Evolutionary conservation across 2,888 invertebrate genomes (phyloP), one percentile per base, ranked within the genome.

Genomic region (Ormyrus rosae): DNA sequence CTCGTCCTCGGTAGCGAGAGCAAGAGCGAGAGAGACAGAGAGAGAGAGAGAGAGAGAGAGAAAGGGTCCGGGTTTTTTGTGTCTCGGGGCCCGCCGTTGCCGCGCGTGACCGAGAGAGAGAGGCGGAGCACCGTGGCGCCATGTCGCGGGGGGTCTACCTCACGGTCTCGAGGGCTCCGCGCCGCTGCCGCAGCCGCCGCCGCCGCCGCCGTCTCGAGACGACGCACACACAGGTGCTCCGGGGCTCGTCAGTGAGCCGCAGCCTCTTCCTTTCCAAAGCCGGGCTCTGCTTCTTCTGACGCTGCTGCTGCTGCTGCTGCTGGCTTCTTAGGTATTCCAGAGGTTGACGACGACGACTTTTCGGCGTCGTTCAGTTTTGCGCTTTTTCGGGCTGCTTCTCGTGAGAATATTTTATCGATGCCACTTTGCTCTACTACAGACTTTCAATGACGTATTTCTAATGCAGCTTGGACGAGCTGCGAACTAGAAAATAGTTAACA

Each of bases 121-220:
- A 87, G 90, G 90, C 90, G 90, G 90, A 88, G 90, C 89, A 89
- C 87, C 85, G 86, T 90, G 90, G 90, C 90, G 90, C 90, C 90
- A 89, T 90, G 87, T 90, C 90, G 90, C 90, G 90, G 90, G 90
- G 90, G 90, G 90, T 90, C 90, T 69, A 51, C 77, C 77, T 76
- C 60, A 34, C 55, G 64, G 58, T 50, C 19, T 11, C 61, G 34
- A 34, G 34, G 34, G 34, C 34, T n/a, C 61, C 48, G 11, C 55
- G 53, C 51, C 1, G 19, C 19, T 48, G 53, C 51, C 55, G 53
- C 51, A 48, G 53, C 19, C 55, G 53, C 51, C 55, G 53, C 51
- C 55, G 53, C 51, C 13, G 19, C 6, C 10, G 8, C 11, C 45
- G 5, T 9, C 64, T 56, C 71, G 76, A 73, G 81, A 83, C 83